Conservation (phyloP, 2,888 invertebrate species). For the Endotricha flammealis region DNA sequence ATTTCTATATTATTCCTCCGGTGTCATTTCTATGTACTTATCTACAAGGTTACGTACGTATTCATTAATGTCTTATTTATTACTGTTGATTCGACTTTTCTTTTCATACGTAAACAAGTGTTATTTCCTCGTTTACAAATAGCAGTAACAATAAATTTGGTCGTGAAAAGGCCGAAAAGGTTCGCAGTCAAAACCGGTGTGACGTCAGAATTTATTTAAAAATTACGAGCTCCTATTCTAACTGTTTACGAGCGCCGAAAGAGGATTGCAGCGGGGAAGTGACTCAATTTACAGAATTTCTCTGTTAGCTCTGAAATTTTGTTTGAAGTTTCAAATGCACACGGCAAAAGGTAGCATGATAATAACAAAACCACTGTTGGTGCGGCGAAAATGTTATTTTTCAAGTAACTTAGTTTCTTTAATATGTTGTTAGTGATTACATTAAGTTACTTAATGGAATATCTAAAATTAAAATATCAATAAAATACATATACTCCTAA, state of each 20-base stretch:
- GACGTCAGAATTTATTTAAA: slow-evolving; percentile 17
- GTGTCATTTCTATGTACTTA: too few species aligned
- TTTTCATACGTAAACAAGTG: neutral
- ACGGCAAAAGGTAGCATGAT: too few species aligned
- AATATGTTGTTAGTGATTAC: too few species aligned
- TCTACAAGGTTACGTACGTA: too few species aligned
- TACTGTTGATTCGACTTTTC: neutral
- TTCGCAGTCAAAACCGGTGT: neutral
- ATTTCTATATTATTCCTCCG: too few species aligned
- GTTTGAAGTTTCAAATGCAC: neutral
- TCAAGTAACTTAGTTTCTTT: too few species aligned
- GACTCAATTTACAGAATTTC: slow-evolving; percentile 12
- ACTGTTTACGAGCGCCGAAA: slow-evolving; percentile 16
- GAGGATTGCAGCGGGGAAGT: slow-evolving; percentile 14
- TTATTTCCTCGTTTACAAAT: slow-evolving; percentile 2
- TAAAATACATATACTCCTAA: too few species aligned
- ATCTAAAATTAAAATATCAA: too few species aligned
- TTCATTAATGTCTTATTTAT: neutral
- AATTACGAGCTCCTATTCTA: slow-evolving; percentile 20
- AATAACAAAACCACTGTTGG: too few species aligned
- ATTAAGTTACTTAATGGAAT: too few species aligned
- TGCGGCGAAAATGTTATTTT: too few species aligned
- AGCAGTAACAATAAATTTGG: slow-evolving; percentile 3
- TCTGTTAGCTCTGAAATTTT: slow-evolving; percentile 8
- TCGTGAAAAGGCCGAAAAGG: neutral